Conservation (phyloP, 30 jellyfish, hydroid and myxozoan species). For the Aurelia aurita complex sp. Pacific region DNA sequence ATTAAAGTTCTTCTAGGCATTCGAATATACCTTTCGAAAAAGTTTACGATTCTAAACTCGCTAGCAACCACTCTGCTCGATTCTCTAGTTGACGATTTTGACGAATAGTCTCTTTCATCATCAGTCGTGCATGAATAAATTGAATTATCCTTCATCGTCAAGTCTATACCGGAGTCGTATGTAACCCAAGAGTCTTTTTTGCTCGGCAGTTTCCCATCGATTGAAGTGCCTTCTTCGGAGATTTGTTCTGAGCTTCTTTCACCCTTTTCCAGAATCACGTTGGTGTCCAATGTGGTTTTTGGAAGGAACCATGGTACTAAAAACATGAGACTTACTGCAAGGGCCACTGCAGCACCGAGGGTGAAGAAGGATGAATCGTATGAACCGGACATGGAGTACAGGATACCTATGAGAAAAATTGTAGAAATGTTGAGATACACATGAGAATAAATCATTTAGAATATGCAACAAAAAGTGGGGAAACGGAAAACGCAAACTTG, state of each 20-base stretch:
- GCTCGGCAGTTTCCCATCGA: slow-evolving; percentile 22
- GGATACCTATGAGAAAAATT: slow-evolving; percentile 39
- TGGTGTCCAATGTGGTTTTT: not conserved
- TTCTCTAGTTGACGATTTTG: slow-evolving; percentile 12
- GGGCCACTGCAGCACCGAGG: slow-evolving; percentile 58
- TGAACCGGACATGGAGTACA: slow-evolving; percentile 58
- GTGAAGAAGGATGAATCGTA: slow-evolving; percentile 69
- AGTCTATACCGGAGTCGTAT: slow-evolving; percentile 62
- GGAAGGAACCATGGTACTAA: slow-evolving; percentile 78
- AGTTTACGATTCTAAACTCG: slow-evolving; percentile 9
- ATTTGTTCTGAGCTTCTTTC: not conserved
- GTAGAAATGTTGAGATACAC: not conserved
- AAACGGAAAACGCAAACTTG: no score
- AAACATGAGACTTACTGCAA: slow-evolving; percentile 58
- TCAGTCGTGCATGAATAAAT: slow-evolving; percentile 41
- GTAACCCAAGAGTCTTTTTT: slow-evolving; percentile 56
- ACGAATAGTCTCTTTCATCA: not conserved
- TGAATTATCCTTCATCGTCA: slow-evolving; percentile 41
- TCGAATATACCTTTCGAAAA: slow-evolving; percentile 44
- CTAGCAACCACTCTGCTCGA: not conserved
- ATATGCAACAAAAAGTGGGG: no score
- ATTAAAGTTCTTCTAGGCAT: slow-evolving; percentile 29
- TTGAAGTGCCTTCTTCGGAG: not conserved
- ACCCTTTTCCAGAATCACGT: slow-evolving; percentile 7
- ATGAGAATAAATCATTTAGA: no score